phyloP scores from a whole-genome alignment of 2,113 vertebrate genomes.

The Triplophysa rosa region DNA sequence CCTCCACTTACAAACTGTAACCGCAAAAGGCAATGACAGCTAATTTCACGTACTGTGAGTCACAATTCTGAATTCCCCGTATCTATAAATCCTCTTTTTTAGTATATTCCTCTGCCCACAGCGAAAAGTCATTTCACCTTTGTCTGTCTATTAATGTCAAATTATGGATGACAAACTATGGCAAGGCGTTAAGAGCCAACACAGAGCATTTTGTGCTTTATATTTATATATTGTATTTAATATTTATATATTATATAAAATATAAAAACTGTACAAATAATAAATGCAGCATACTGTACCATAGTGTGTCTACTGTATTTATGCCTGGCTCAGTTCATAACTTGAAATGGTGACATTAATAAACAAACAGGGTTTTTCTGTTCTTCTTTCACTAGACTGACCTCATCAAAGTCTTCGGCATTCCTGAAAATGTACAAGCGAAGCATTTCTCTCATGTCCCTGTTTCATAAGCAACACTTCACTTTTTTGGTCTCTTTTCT shows the following conservation, averaged over 20 bases:
- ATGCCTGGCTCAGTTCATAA: background rate
- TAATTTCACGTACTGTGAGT: slow-evolving; percentile 5
- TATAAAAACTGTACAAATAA: background rate
- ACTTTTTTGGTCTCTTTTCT: background rate
- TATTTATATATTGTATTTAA: background rate
- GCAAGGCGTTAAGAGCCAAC: background rate
- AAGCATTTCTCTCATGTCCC: background rate
- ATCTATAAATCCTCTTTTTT: slow-evolving; percentile 27
- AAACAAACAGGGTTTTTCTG: slow-evolving; percentile 12
- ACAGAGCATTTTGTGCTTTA: background rate
- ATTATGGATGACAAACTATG: background rate
- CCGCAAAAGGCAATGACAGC: background rate
- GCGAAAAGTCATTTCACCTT: slow-evolving; percentile 4
- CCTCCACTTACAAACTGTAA: background rate
- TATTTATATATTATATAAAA: too few species aligned
- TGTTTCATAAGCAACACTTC: slow-evolving; percentile 4
- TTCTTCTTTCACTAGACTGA: background rate
- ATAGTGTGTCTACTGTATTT: too few species aligned
- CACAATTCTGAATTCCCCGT: slow-evolving; percentile 17
- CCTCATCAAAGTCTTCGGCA: background rate
- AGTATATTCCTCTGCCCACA: slow-evolving; percentile 4
- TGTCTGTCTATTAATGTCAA: background rate
- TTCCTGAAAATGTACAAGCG: background rate
- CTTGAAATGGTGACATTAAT: background rate
- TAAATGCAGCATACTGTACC: background rate